Conservation (phyloP, 2,888 invertebrate genomes). For the Phrixothrix hirtus region DNA sequence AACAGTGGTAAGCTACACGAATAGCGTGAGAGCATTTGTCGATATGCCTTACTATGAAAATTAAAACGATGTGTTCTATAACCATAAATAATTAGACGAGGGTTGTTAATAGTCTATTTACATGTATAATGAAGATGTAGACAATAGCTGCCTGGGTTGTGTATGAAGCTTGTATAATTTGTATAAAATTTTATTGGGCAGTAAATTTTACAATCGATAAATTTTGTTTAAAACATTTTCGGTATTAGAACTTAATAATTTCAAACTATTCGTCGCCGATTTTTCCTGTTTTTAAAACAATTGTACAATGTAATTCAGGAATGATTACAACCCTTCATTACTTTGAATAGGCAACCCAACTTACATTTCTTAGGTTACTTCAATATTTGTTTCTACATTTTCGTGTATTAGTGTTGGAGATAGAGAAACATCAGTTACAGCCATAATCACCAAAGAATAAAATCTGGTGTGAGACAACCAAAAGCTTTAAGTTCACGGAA, state of each 20-base stretch:
- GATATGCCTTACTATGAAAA: neutral
- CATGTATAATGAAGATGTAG: conserved; percentile 12
- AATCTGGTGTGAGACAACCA: too few species aligned
- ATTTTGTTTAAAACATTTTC: neutral
- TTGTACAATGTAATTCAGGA: neutral
- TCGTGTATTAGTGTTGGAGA: too few species aligned
- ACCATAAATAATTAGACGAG: conserved; percentile 4
- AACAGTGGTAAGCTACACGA: neutral
- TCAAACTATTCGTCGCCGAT: neutral
- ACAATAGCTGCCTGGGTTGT: neutral
- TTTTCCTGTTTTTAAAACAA: neutral
- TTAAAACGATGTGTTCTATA: conserved; percentile 4
- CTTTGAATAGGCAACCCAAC: too few species aligned
- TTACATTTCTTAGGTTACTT: too few species aligned
- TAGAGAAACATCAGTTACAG: too few species aligned
- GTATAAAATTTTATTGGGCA: neutral
- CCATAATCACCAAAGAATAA: too few species aligned
- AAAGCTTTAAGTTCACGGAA: too few species aligned
- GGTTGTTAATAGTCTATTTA: conserved; percentile 15
- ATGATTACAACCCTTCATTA: neutral
- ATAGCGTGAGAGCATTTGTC: neutral
- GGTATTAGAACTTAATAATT: neutral
- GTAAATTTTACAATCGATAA: neutral
- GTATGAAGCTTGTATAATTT: neutral
- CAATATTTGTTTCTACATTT: too few species aligned